Base-by-base conservation (phyloP, 2,888 invertebrate genomes). In the Hipparchia semele region DNA sequence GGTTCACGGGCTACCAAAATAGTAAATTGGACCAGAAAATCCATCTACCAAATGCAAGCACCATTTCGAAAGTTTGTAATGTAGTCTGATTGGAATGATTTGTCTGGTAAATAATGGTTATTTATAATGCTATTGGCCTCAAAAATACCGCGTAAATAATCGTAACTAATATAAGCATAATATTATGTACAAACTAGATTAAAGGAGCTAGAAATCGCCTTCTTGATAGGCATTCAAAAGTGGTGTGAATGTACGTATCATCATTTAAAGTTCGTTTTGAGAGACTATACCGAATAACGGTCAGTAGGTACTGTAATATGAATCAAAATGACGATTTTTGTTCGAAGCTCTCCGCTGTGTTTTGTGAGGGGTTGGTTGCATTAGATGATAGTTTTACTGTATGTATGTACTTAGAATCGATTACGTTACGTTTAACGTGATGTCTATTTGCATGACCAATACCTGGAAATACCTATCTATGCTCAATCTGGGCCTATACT, bases 101-200 rank as follows among this genome's bases (percentile, higher is more conserved):
- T 39, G 39, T 39, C 39, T 39, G 39, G 5, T 39, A 39, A 39
- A 39, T 39, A 4, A 39, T 39, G 39, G 39, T 39, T 49, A 39
- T 59, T 39, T 72, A 46, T 71, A 51, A 60, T 62, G 68, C 60
- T 45, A 49, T 71, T 56, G 60, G 56, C 73, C 65, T 73, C 61
- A 64, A 70, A 59, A 61, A 68, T 51, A 73, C 73, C 39, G 59
- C 33, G 33, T 59, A 61, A 67, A 62, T 33, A 59, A 60, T 62
- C 53, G 59, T 33, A 67, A 51, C 51, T 67, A 71, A 84, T 78
- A 80, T 83, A 86, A 84, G 82, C 83, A 86, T 56, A 13, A 13
- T 23, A 53, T 12, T 12, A 12, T 89, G 89, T 90, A 89, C 88
- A 90, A 89, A 89, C 86, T 88, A 87, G 84, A 80, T 77, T 83